A percentile compares a stretch with the other conserved stretches of the same genome.
Conservation (phyloP, 1,140 invertebrate genomes). For the Bilobella aurantiaca region DNA sequence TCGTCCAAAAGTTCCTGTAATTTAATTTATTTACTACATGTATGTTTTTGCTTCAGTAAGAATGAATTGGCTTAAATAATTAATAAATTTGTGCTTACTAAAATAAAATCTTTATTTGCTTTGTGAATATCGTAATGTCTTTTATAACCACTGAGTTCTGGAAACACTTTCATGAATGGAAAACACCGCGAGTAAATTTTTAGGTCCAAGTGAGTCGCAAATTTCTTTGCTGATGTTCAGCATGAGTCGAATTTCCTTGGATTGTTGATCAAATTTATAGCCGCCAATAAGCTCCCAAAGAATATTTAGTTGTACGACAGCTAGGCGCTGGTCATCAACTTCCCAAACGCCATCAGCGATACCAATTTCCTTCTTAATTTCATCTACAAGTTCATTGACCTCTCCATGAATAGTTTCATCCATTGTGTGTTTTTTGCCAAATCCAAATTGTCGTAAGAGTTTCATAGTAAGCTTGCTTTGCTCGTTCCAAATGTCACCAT, state of each 20-base stretch:
- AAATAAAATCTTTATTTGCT: slow-evolving; percentile 52
- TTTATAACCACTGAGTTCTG: not conserved
- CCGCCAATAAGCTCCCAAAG: slow-evolving; percentile 78
- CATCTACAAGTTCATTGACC: not conserved
- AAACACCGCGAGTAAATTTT: slow-evolving; percentile 12
- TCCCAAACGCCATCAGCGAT: not conserved
- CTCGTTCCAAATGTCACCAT: slow-evolving; percentile 12
- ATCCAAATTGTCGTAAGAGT: slow-evolving; percentile 16
- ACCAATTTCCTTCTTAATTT: not conserved
- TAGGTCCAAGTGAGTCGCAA: slow-evolving; percentile 1
- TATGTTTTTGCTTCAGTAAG: too few relatives aligned
- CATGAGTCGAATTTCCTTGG: slow-evolving; percentile 24
- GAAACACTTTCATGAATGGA: slow-evolving; percentile 9
- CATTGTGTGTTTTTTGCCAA: slow-evolving; percentile 36
- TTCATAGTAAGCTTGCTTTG: slow-evolving; percentile 16
- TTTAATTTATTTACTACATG: too few relatives aligned
- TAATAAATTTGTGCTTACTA: too few relatives aligned
- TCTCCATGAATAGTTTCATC: slow-evolving; percentile 6
- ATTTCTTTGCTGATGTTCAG: slow-evolving; percentile 9
- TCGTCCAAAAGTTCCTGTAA: not conserved
- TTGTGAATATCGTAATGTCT: not conserved
- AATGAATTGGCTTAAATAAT: too few relatives aligned
- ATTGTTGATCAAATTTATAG: slow-evolving; percentile 45
- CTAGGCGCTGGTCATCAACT: slow-evolving; percentile 4
- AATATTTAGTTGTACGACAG: slow-evolving; percentile 39